Evolutionary conservation across 2,797 vertebrate genomes (phyloP).

Genomic region (Gallinago stenura): DNA sequence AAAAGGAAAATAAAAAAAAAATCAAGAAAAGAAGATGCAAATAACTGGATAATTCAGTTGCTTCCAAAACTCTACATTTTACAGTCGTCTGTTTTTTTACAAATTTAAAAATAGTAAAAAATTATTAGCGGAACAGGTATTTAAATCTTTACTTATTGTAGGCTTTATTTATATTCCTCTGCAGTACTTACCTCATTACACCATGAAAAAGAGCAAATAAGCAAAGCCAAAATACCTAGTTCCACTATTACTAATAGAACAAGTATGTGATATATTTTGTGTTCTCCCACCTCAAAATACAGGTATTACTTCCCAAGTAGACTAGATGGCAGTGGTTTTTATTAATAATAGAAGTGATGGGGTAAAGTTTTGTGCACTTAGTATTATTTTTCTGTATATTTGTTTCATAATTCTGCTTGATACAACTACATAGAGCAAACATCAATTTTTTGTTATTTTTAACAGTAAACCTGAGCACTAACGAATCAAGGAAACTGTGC

Average conservation of each 20-base stretch:
- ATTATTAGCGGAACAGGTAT: background rate
- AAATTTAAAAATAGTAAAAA: background rate
- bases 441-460: background rate
- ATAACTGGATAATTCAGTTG: background rate
- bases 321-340: background rate
- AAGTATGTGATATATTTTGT: background rate
- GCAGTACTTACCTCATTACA: background rate
- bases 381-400: background rate
- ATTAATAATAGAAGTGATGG: background rate
- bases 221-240: background rate
- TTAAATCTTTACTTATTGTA: background rate
- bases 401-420: background rate
- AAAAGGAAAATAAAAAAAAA: background rate
- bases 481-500: background rate
- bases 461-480: background rate
- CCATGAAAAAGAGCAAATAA: background rate
- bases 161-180: background rate
- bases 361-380: background rate
- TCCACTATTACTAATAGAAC: background rate
- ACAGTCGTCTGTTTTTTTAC: background rate
- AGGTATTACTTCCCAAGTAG: background rate
- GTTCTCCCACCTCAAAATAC: background rate
- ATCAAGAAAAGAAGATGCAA: background rate
- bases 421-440: background rate
- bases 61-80: fast-evolving